Evolutionary conservation across 1,140 invertebrate species (phyloP), one percentile per base, ranked within the genome.

Genomic region (Macrobrachium rosenbergii): DNA sequence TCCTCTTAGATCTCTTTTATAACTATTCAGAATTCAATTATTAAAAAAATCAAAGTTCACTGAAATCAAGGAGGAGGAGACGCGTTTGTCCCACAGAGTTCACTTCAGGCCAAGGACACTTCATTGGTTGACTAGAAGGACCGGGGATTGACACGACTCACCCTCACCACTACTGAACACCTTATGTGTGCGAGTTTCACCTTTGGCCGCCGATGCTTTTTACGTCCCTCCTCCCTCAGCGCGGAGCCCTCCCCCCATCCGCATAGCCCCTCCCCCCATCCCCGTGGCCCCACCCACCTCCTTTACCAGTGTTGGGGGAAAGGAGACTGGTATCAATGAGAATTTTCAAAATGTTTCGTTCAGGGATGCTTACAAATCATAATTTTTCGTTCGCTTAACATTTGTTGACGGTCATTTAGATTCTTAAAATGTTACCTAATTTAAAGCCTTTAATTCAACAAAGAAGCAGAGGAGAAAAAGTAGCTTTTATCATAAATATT

Each of bases 41-140:
- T 52, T 37, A 37, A 37, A 37, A 37, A 52, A 52, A 52, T 52
- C 52, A 52, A 52, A 52, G 52, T 52, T 52, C 52, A 52, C 52
- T 52, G 7, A 52, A 52, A 52, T 52, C 67, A 28, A 45, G 82
- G 64, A 62, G 67, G 67, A 72, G 72, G 17, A 64, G 58, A 72
- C 77, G 80, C 84, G 79, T 67, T 87, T 87, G 77, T 60, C 58
- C 28, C 77, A 87, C 77, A 73, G 43, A 87, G 63, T 63, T 60
- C 63, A 79, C 45, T 80, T 80, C 52, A 28, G 58, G 84, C 62
- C 28, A 62, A 87, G 73, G 58, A 80, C 84, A 73, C 63, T 45
- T 77, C 84, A 87, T 87, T 59, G 78, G 77, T 28, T 87, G 84
- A 80, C 78, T 80, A 87, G 77, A 81, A 79, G 67, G 84, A 75